Conservation (phyloP, 2,888 invertebrate genomes). For the Erebia palarica region DNA sequence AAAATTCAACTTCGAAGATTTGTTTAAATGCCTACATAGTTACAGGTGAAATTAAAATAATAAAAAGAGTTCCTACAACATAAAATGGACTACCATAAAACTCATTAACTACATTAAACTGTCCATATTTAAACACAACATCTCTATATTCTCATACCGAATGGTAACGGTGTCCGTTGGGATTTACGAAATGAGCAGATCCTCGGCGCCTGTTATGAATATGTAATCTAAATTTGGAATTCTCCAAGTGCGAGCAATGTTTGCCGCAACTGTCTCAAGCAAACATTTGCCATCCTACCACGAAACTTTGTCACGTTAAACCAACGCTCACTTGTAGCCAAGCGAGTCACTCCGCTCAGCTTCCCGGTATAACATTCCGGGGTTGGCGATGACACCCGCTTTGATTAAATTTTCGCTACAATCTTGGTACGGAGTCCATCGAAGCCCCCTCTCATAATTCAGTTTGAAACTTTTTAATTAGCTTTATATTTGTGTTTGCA, state of each 20-base stretch:
- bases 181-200: conserved; percentile 72
- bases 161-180: conserved; percentile 61
- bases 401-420: conserved; percentile 75
- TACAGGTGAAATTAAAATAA: too few species aligned
- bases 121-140: conserved; percentile 17
- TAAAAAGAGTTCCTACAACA: too few species aligned
- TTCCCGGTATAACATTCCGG: conserved; percentile 56
- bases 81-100: not conserved
- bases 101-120: not conserved
- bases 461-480: conserved; percentile 83
- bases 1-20: too few species aligned
- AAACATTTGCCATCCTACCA: conserved; percentile 64
- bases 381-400: conserved; percentile 59
- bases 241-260: conserved; percentile 77
- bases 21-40: too few species aligned
- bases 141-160: conserved; percentile 47
- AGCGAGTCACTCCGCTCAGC: conserved; percentile 31
- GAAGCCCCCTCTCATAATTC: conserved; percentile 82
- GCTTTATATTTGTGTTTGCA: conserved; percentile 83
- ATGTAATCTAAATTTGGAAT: conserved; percentile 80
- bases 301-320: conserved; percentile 43
- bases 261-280: conserved; percentile 70
- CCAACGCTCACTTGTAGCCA: conserved; percentile 15
- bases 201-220: conserved; percentile 77
- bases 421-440: conserved; percentile 77